Evolutionary conservation across 2,113 vertebrate species (phyloP).

Genomic region (Arvicanthis niloticus): DNA sequence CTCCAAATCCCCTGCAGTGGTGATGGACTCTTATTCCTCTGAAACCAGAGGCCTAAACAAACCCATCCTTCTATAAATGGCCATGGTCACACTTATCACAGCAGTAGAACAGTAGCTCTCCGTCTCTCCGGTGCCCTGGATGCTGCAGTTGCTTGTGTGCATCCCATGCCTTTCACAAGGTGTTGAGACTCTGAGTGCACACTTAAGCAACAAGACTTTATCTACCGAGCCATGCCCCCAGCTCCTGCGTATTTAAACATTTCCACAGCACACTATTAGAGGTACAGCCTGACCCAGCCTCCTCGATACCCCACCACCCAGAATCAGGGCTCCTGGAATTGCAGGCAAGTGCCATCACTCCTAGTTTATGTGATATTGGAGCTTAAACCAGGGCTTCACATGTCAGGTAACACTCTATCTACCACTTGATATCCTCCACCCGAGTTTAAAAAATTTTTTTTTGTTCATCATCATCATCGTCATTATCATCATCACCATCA

Average conservation of each 20-base stretch:
- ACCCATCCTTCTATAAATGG: too few relatives aligned
- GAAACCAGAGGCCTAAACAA: neutral
- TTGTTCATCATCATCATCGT: neutral
- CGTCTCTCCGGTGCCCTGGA: neutral
- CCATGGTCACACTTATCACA: neutral
- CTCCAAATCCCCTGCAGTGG: neutral
- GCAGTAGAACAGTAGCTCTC: neutral
- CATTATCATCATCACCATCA: too few relatives aligned
- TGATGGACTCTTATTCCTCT: neutral
- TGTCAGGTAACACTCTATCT: neutral
- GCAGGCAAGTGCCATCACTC: neutral
- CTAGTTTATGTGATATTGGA: too few relatives aligned
- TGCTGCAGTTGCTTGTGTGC: neutral
- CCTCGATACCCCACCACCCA: neutral
- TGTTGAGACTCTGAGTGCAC: too few relatives aligned
- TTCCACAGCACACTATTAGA: neutral
- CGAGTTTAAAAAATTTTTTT: neutral
- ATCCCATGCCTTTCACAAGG: too few relatives aligned
- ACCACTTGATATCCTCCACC: too few relatives aligned
- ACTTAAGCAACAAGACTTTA: neutral
- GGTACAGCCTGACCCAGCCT: neutral
- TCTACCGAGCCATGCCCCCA: neutral
- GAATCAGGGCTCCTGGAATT: neutral
- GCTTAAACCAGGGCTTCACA: neutral
- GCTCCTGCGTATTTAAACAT: neutral